Percentiles rank a stretch among this genome's conserved stretches.
phyloP scores from a whole-genome alignment of 2,888 invertebrate species.

The Scaptomyza polygonia region DNA sequence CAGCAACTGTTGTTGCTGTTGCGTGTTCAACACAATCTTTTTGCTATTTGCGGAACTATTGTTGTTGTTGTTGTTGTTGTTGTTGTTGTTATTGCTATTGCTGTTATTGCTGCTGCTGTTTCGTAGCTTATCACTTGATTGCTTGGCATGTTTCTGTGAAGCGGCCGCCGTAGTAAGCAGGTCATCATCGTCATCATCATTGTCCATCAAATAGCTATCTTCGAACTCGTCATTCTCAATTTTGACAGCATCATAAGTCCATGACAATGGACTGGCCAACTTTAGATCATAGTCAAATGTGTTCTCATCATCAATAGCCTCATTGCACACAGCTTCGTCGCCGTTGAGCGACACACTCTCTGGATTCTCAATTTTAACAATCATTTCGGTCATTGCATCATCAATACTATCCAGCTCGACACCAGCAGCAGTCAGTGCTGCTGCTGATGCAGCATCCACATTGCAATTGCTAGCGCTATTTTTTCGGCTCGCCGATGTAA shows the following conservation, averaged over 20 bases:
- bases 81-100: conserved; percentile 58
- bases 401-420: conserved; percentile 81
- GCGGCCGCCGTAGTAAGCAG: conserved; percentile 78
- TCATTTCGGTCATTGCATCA: conserved; percentile 82
- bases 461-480: conserved; percentile 67
- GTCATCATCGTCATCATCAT: conserved; percentile 81
- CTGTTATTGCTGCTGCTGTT: conserved; percentile 51
- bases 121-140: conserved; percentile 63
- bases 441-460: conserved; percentile 76
- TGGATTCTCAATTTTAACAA: conserved; percentile 82
- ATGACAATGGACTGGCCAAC: conserved; percentile 83
- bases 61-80: conserved; percentile 20
- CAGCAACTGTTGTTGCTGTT: conserved; percentile 72
- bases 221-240: conserved; percentile 84
- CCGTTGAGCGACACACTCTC: conserved; percentile 72
- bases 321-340: conserved; percentile 76
- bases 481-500: conserved; percentile 72
- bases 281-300: conserved; percentile 83
- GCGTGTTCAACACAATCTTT: conserved; percentile 48
- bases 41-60: conserved; percentile 21
- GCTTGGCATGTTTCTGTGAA: conserved; percentile 76
- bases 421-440: conserved; percentile 79
- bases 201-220: conserved; percentile 80
- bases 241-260: conserved; percentile 84
- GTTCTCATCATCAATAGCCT: conserved; percentile 75